A percentile compares a stretch with the other conserved stretches of the same genome.
Evolutionary conservation across 2,888 invertebrate species (phyloP).

Genomic region (Tyria jacobaeae): DNA sequence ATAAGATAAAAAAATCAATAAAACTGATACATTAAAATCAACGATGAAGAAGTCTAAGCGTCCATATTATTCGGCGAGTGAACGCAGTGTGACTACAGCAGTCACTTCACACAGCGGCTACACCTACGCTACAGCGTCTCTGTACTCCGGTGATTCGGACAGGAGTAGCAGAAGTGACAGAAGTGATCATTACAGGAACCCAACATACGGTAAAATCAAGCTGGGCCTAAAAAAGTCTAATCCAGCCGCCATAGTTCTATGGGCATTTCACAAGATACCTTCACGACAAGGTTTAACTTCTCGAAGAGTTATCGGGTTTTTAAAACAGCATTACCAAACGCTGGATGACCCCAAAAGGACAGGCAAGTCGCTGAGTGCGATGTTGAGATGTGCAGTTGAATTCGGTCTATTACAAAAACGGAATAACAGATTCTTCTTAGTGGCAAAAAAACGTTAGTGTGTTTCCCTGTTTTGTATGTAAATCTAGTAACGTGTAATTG

Average conservation of each 20-base stretch:
- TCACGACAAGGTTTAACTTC: slow-evolving; percentile 64
- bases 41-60: slow-evolving; percentile 9
- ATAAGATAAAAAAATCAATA: slow-evolving; percentile 6
- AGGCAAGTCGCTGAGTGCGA: slow-evolving; percentile 62
- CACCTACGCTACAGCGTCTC: neutral
- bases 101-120: slow-evolving; percentile 5
- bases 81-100: neutral
- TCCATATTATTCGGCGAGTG: neutral
- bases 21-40: slow-evolving; percentile 1
- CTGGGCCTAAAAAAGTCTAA: slow-evolving; percentile 55
- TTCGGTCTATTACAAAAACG: slow-evolving; percentile 66
- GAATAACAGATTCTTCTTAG: slow-evolving; percentile 59
- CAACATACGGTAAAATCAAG: slow-evolving; percentile 52
- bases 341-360: slow-evolving; percentile 54
- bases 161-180: neutral
- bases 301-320: slow-evolving; percentile 62
- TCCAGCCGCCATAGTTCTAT: slow-evolving; percentile 69
- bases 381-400: slow-evolving; percentile 66
- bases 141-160: neutral
- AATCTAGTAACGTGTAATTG: slow-evolving; percentile 1
- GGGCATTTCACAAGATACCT: slow-evolving; percentile 70
- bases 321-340: slow-evolving; percentile 63
- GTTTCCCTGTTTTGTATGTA: neutral
- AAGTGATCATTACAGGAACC: neutral
- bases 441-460: slow-evolving; percentile 26